Base-by-base conservation (phyloP, 1,140 invertebrate genomes). In the Lasioglossum albipes region DNA sequence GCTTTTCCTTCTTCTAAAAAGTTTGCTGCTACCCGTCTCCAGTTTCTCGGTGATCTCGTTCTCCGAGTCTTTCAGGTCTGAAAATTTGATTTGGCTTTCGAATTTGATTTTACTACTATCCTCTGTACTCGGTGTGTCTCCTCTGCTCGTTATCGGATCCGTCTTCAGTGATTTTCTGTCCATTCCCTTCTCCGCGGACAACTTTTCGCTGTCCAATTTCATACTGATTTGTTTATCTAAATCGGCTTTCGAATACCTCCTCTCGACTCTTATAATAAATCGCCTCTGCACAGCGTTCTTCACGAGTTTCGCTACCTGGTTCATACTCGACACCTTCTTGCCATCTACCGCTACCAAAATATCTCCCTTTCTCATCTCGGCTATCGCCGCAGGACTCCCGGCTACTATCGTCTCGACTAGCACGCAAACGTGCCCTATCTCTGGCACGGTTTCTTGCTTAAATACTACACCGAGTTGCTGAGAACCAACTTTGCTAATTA, bases 281-380 rank as follows among this genome's bases (percentile, higher is more conserved):
- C 92, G 88, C n/a, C 93, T 87, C 16, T 93, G 92, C 0, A 90
- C 90, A 2, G 93, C 92, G 41, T 81, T 94, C 87, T 95, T 95
- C 20, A 96, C 93, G 49, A 96, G 91, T 93, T 96, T 96, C 41
- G 94, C 94, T 42, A 97, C 96, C 91, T 97, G 96, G 70, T 96
- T 95, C 76, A 97, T 95, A 65, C 94, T 96, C 10, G 94, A 94
- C 0, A 98, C 95, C 74, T 95, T 95, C 77, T 96, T 97, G 45
- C 96, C 96, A 90, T 98, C 97, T 7, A 98, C 96, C 12, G 96
- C 95, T 7, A 97, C 90, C 5, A 98, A 93, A 31, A 97, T 94
- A 89, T 98, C 97, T 27, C 96, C 96, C 9, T 95, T 93, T n/a
- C 95, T 94, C 76, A 98, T 94, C 82, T 97, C 97, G 0, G 96